Conservation (phyloP, 2,113 vertebrate species). For the Cercopithecus mona region DNA sequence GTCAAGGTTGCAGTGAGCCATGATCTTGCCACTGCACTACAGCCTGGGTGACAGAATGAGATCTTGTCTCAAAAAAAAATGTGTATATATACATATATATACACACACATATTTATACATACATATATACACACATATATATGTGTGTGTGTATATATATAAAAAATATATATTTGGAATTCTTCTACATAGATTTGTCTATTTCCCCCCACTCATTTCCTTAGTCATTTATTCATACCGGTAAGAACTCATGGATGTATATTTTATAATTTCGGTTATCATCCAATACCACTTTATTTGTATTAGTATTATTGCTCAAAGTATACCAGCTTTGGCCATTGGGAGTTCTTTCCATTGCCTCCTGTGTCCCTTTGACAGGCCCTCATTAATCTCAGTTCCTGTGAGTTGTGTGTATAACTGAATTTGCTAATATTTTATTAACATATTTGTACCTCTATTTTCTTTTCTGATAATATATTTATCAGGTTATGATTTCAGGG, state of each 20-base stretch:
- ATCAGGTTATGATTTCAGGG: not conserved
- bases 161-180: not conserved
- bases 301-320: not conserved
- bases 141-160: accelerated
- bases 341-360: not conserved
- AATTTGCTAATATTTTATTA: not conserved
- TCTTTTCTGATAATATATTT: not conserved
- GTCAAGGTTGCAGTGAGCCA: too few species aligned
- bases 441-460: too few species aligned
- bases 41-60: too few species aligned
- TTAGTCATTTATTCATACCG: not conserved
- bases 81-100: too few species aligned
- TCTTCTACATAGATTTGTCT: not conserved
- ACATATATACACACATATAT: too few species aligned
- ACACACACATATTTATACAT: too few species aligned
- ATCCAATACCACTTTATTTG: not conserved
- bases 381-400: not conserved
- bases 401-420: not conserved
- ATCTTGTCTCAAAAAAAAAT: too few species aligned
- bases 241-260: not conserved
- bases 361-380: not conserved
- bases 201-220: not conserved
- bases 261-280: not conserved
- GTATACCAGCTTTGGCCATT: not conserved
- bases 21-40: too few species aligned